A percentile compares a stretch with the other conserved stretches of the same genome.
Evolutionary conservation across 2,113 vertebrate species (phyloP).

Genomic region (Platysteira castanea): DNA sequence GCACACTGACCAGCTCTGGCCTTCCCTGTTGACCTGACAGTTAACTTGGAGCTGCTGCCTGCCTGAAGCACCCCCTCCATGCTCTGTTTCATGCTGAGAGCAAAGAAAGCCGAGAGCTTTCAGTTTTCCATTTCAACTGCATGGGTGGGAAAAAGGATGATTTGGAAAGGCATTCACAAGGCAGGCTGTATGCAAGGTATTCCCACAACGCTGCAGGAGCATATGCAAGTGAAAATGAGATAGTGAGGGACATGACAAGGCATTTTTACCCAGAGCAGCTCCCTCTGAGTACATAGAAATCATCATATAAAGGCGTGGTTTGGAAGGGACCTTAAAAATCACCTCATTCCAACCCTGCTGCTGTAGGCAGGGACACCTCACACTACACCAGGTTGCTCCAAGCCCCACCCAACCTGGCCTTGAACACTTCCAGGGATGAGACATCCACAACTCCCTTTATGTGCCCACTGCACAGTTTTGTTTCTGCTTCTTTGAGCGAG

Average conservation of each 20-base stretch:
- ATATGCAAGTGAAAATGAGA: conserved; percentile 20
- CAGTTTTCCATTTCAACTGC: not conserved
- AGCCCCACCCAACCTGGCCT: not conserved
- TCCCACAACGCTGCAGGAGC: not conserved
- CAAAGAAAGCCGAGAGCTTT: not conserved
- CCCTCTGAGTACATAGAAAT: not conserved
- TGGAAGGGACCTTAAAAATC: not conserved
- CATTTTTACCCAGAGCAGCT: not conserved
- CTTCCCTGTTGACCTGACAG: not conserved
- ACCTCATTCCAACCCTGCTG: not conserved
- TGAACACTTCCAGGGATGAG: not conserved
- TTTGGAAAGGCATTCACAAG: not conserved
- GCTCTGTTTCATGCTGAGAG: not conserved
- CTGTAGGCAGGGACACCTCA: not conserved
- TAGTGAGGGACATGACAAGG: not conserved
- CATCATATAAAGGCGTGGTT: not conserved
- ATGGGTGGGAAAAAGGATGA: not conserved
- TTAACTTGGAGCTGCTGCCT: not conserved
- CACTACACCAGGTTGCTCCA: not conserved
- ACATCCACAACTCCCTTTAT: not conserved
- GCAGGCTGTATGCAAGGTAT: not conserved
- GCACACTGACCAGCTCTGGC: not conserved
- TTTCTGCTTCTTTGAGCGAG: not conserved
- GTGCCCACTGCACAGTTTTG: not conserved
- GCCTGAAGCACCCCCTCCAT: not conserved